phyloP scores from a whole-genome alignment of 2,113 vertebrate genomes.

The Prochilodus magdalenae region DNA sequence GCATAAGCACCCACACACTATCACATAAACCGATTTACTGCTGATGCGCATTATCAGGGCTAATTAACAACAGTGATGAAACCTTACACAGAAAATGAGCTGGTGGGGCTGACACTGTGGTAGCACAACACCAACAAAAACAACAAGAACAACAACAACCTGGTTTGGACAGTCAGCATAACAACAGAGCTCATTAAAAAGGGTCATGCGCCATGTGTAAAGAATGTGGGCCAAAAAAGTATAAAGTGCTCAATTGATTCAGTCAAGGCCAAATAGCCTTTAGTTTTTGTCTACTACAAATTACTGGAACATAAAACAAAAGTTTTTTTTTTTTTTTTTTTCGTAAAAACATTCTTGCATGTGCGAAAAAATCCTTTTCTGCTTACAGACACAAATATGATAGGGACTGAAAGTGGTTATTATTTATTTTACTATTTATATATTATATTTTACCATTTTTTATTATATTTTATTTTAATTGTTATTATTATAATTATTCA shows the following conservation, averaged over 20 bases:
- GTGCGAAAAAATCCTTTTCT: no score
- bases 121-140: neutral
- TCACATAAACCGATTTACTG: constrained; percentile 19
- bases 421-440: no score
- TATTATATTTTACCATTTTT: no score
- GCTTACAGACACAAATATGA: no score
- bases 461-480: no score
- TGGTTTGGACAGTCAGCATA: neutral
- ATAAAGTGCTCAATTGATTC: neutral
- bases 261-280: no score
- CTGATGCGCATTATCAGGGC: constrained; percentile 13
- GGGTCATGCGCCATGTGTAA: neutral
- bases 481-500: no score
- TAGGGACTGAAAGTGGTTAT: no score
- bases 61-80: constrained; percentile 38
- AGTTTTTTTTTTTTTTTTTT: no score
- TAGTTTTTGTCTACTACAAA: no score
- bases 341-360: no score
- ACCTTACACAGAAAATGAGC: constrained; percentile 1
- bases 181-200: constrained; percentile 15
- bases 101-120: constrained; percentile 3
- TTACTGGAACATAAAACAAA: no score
- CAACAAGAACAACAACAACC: constrained; percentile 1
- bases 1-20: constrained; percentile 24
- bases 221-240: neutral